A percentile compares a stretch with the other conserved stretches of the same genome.
phyloP scores from a whole-genome alignment of 30 jellyfish, hydroid and myxozoan genomes.

The Sanderia malayensis region DNA sequence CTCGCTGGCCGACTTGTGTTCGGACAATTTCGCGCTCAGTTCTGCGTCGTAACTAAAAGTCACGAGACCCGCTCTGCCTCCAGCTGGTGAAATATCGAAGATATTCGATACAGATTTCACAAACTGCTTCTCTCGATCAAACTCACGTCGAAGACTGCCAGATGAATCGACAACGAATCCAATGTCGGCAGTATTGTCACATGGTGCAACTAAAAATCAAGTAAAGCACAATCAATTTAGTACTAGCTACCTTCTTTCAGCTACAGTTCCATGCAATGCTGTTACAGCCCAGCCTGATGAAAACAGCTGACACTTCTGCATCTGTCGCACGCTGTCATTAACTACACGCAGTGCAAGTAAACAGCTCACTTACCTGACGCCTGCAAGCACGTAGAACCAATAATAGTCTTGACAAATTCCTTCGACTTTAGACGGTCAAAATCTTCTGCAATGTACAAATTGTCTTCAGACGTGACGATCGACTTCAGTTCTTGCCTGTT shows the following conservation, averaged over 20 bases:
- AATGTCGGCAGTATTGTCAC: constrained; percentile 48
- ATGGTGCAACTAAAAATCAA: constrained; percentile 17
- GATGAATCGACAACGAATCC: constrained; percentile 70
- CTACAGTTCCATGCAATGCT: too few species aligned
- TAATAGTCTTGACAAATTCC: constrained; percentile 35
- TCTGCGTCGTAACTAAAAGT: constrained; percentile 61
- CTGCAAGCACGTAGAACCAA: constrained; percentile 35
- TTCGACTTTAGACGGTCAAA: constrained; percentile 53
- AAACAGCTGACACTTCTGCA: too few species aligned
- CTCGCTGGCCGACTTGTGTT: not conserved
- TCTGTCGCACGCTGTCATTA: too few species aligned
- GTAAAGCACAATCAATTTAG: too few species aligned
- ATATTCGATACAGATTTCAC: constrained; percentile 19
- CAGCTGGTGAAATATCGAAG: constrained; percentile 22
- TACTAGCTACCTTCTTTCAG: too few species aligned
- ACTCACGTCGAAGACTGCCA: constrained; percentile 59
- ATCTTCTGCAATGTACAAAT: constrained; percentile 44
- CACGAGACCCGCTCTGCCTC: constrained; percentile 51
- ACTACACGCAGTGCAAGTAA: too few species aligned
- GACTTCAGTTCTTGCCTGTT: constrained; percentile 38
- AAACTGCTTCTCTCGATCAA: constrained; percentile 38
- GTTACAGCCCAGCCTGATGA: too few species aligned
- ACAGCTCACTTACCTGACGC: constrained; percentile 16
- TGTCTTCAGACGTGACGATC: constrained; percentile 25
- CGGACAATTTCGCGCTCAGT: constrained; percentile 36